Base-by-base conservation (phyloP, 2,888 invertebrate species). In the Perdita meconis region DNA sequence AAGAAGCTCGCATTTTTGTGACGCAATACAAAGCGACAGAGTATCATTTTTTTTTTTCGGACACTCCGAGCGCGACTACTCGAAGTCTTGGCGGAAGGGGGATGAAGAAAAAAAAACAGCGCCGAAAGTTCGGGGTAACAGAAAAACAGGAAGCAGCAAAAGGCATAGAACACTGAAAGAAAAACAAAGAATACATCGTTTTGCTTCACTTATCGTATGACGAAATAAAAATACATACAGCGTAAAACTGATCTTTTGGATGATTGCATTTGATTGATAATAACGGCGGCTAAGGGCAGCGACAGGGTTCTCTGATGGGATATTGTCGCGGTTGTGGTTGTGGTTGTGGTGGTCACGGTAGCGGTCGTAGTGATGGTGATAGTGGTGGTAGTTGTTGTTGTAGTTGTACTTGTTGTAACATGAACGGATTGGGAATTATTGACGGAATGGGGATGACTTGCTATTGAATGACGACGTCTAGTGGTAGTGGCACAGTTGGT, bases 251-350 rank as follows among this genome's bases (percentile, higher is more conserved):
- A 89, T 92, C 92, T 90, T 91, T 92, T 92, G 85, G 92, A 92
- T 91, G 92, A 89, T 92, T 92, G 92, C 87, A 89, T 89, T 91
- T 92, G 92, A 92, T 88, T 91, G 92, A 91, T 91, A 91, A 89
- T 90, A 88, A 90, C 94, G 73, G 94, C 95, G 6, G 95, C 94
- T 81, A 96, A 92, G 78, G 96, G 95, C 90, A 95, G 95, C 88
- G 95, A 96, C 90, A 95, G 93, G 81, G 96, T 96, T 91, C 96
- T 94, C 92, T 95, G 95, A 92, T 96, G 96, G 89, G 92, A 91
- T 89, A 91, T 91, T 89, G 91, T 89, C 86, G 90, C 87, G 87
- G 86, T 89, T 82, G 88, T 86, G 82, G 86, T 89, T 82, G 88
- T 86, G 82, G 86, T 89, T 81, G 88, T 89, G 66, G 85, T 87